A percentile compares a stretch with the other conserved stretches of the same genome.
phyloP scores from a whole-genome alignment of 2,888 invertebrate genomes.

The Nudaria mundana region DNA sequence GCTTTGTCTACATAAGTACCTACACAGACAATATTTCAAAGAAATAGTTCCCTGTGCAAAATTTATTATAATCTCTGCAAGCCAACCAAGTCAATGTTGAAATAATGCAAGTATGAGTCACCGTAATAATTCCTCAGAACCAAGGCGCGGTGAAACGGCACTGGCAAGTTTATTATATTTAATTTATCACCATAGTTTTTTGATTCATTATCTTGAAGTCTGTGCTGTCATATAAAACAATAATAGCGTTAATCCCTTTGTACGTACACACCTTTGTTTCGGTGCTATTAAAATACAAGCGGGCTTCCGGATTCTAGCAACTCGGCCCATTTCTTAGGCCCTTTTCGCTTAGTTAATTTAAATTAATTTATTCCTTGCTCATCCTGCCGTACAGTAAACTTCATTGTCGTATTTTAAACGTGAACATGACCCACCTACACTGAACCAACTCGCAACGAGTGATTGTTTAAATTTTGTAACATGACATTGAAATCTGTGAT shows the following conservation, averaged over 20 bases:
- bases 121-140: background rate
- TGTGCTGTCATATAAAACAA: conserved; percentile 47
- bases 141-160: conserved; percentile 7
- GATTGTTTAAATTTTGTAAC: conserved; percentile 25
- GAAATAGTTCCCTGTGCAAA: no score
- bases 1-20: no score
- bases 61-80: background rate
- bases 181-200: conserved; percentile 30
- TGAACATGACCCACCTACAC: conserved; percentile 36
- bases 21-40: no score
- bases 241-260: conserved; percentile 62
- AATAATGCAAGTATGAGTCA: background rate
- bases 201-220: conserved; percentile 40
- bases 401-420: conserved; percentile 48
- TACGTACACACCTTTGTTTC: conserved; percentile 67
- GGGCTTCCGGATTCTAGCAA: conserved; percentile 61
- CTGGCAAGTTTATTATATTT: conserved; percentile 27
- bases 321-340: conserved; percentile 63
- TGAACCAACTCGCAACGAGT: conserved; percentile 21
- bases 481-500: conserved; percentile 23
- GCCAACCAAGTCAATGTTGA: background rate
- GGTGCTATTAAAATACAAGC: conserved; percentile 62
- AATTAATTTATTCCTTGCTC: conserved; percentile 70
- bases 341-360: conserved; percentile 71
- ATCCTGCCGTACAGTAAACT: conserved; percentile 51